Base-by-base conservation (phyloP, 2,888 invertebrate genomes). In the Cerceris rybyensis region DNA sequence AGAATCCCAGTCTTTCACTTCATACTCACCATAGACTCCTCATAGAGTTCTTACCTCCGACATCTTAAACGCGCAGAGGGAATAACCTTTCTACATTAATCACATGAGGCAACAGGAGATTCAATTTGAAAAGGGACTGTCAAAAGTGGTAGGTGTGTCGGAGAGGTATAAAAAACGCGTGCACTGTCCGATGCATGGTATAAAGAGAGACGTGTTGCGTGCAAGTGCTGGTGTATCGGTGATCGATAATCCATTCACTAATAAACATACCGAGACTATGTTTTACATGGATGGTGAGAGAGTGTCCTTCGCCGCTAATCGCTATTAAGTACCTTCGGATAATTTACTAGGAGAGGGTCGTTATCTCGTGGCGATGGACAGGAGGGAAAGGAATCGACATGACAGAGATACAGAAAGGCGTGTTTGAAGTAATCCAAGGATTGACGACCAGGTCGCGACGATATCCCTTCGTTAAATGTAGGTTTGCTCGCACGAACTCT, bases 401-500 rank as follows among this genome's bases (percentile, higher is more conserved):
- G 57, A 70, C 60, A 57, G 71, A 58, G 64, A 59, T 70, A 75
- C 41, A 54, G 61, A 72, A 8, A 46, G 54, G 50, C 66, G 64
- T 69, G 68, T 68, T 41, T 73, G 69, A 70, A 69, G 78, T 78
- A 70, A 66, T 79, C 81, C 78, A 73, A 85, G 64, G 71, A 74
- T 63, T 55, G 75, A 68, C 65, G 84, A 67, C 81, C 83, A 79
- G 58, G 69, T 82, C 78, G 69, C 75, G 72, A 67, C 67, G 79
- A 57, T 84, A 80, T 85, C 80, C 86, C 84, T 75, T 87, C 79
- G 95, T 95, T 96, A 96, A 94, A 96, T 96, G 94, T 95, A 96
- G 91, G 96, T 96, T 93, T 96, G 96, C 94, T 96, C 96, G 94
- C 96, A 96, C 93, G 96, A 96, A 93, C 96, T 96, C 93, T 96